Conservation (phyloP, 2,797 vertebrate genomes). For the Lutjanus argentimaculatus region DNA sequence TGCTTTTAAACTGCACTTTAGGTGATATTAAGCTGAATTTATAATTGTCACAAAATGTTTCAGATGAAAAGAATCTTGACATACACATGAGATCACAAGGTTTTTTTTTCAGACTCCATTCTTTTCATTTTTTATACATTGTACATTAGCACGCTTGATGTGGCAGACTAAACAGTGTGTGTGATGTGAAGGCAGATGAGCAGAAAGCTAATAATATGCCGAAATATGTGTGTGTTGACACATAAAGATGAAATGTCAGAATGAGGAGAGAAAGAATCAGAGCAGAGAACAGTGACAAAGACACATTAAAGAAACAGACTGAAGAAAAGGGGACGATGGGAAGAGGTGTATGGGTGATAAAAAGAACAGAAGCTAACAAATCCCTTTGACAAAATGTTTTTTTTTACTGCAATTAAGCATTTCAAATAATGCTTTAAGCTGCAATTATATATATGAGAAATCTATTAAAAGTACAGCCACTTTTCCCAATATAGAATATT, state of each 20-base stretch:
- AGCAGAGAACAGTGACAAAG: background rate
- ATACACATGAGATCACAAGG: background rate
- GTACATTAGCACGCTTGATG: background rate
- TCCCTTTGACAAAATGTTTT: background rate
- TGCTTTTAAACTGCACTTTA: slow-evolving; percentile 19
- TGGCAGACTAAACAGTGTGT: slow-evolving; percentile 18
- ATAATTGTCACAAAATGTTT: slow-evolving; percentile 10
- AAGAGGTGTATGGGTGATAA: background rate
- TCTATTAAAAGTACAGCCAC: background rate
- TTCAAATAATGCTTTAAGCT: background rate
- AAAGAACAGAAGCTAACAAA: background rate
- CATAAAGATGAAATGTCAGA: slow-evolving; percentile 11
- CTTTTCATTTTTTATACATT: background rate
- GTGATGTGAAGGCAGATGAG: slow-evolving; percentile 23
- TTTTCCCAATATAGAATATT: background rate
- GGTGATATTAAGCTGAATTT: slow-evolving; percentile 1
- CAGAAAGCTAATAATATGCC: slow-evolving; percentile 11
- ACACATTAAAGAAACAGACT: background rate
- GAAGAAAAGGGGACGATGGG: background rate
- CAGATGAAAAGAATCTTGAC: background rate
- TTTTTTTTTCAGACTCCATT: background rate
- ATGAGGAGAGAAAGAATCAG: background rate
- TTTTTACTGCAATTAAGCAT: background rate
- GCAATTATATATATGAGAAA: background rate
- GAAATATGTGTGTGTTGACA: slow-evolving; percentile 15